These are phyloP conservation scores for Drosophila rhopaloa DNA, from an alignment of 1,140 invertebrate species.

Conservation along the genomic window DNA sequence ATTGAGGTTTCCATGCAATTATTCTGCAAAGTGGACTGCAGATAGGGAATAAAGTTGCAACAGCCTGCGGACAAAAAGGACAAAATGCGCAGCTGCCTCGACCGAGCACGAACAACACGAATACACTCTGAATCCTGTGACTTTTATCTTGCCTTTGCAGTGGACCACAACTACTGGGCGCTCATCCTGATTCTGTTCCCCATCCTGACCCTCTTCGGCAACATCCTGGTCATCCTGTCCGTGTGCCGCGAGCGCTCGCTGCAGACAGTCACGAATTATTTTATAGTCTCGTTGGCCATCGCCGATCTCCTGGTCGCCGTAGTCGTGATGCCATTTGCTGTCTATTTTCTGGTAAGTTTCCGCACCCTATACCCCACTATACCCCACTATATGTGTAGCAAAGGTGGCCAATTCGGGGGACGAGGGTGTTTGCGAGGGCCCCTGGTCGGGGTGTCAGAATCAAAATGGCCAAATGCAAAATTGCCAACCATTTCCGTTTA, in stretches of 20 bases:
- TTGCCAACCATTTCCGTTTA: slow-evolving; percentile 73
- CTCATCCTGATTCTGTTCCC: slow-evolving; percentile 95
- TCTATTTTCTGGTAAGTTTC: slow-evolving; percentile 96
- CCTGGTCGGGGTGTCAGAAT: slow-evolving; percentile 36
- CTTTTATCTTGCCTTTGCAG: slow-evolving; percentile 45
- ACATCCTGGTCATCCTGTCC: slow-evolving; percentile 97
- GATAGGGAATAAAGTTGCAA: neutral
- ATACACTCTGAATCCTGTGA: neutral
- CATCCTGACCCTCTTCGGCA: slow-evolving; percentile 97
- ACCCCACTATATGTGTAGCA: no score
- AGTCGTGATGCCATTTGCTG: slow-evolving; percentile 99
- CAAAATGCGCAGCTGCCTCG: no score
- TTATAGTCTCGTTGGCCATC: slow-evolving; percentile 98
- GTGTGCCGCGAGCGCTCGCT: slow-evolving; percentile 95
- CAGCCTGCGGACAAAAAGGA: neutral
- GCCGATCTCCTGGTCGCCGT: slow-evolving; percentile 98
- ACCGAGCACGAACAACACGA: neutral
- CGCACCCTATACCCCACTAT: neutral
- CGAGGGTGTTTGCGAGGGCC: no score
- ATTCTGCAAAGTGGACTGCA: neutral
- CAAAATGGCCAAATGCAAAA: slow-evolving; percentile 76
- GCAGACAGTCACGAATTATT: slow-evolving; percentile 98
- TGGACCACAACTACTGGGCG: slow-evolving; percentile 92
- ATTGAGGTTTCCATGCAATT: neutral
- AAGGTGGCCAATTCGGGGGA: no score